These are phyloP conservation scores for Drosophila elegans DNA, from an alignment of 1,140 invertebrate genomes.

Conservation along the genomic window DNA sequence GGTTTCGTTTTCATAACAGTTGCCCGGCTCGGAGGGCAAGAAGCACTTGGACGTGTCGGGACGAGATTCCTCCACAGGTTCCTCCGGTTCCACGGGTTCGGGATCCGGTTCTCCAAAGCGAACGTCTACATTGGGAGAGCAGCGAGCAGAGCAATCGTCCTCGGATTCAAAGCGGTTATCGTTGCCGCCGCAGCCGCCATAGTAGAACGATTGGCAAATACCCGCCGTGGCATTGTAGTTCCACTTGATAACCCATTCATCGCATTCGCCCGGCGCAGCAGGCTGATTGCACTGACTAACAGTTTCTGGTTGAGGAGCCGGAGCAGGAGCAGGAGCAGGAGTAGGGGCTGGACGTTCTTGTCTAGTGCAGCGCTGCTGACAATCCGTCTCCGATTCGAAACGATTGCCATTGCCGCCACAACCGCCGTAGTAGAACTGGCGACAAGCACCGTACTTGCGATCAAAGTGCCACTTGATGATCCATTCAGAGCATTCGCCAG, in stretches of 20 bases:
- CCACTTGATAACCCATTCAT: constrained; percentile 91
- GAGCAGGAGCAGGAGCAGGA: constrained; percentile 13
- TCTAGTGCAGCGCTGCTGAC: constrained; percentile 86
- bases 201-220: constrained; percentile 91
- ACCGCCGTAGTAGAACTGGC: constrained; percentile 93
- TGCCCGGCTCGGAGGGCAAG: constrained; percentile 88
- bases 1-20: constrained; percentile 87
- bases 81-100: constrained; percentile 6
- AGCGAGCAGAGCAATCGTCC: constrained; percentile 90
- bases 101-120: constrained; percentile 34
- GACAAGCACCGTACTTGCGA: constrained; percentile 88
- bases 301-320: constrained; percentile 6
- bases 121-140: constrained; percentile 84
- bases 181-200: constrained; percentile 93
- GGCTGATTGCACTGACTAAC: constrained; percentile 88
- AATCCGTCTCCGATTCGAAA: constrained; percentile 89
- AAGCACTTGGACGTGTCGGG: constrained; percentile 86
- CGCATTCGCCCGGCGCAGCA: constrained; percentile 91
- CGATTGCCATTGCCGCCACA: constrained; percentile 93
- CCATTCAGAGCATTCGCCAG: constrained; percentile 51
- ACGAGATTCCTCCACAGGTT: constrained; percentile 20
- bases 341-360: constrained; percentile 49
- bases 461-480: constrained; percentile 92
- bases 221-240: constrained; percentile 91
- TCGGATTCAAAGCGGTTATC: constrained; percentile 91